These are phyloP conservation scores for Pseudorectes ferrugineus DNA, from an alignment of 2,113 vertebrate genomes.

Conservation along the genomic window DNA sequence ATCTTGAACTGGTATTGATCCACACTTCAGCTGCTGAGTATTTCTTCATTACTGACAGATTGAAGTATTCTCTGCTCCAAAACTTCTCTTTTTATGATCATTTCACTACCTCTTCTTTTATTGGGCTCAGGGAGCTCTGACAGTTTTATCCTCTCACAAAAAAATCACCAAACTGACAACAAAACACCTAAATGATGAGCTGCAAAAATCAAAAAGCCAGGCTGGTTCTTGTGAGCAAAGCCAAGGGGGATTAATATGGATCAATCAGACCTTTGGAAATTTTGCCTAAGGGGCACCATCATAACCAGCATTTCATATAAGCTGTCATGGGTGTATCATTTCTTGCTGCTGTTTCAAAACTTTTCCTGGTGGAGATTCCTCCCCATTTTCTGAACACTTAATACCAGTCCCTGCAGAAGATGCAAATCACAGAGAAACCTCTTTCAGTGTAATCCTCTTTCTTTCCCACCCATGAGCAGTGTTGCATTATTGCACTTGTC, in stretches of 20 bases:
- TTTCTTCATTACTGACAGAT: neutral
- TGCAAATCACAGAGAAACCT: neutral
- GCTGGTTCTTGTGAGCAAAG: neutral
- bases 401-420: neutral
- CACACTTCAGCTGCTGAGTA: neutral
- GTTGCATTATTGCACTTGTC: neutral
- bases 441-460: neutral
- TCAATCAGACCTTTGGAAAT: neutral
- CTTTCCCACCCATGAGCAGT: neutral
- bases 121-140: fast-evolving
- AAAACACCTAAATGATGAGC: neutral
- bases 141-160: neutral
- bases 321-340: no score
- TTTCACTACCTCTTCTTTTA: neutral
- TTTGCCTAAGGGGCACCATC: neutral
- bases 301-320: neutral
- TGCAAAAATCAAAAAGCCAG: neutral
- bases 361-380: neutral
- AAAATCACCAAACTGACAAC: neutral
- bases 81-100: neutral
- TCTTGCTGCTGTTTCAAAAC: neutral
- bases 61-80: neutral
- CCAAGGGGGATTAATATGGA: neutral
- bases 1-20: neutral
- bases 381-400: neutral